Conservation (phyloP, 2,113 vertebrate species). For the Pogona vitticeps region DNA sequence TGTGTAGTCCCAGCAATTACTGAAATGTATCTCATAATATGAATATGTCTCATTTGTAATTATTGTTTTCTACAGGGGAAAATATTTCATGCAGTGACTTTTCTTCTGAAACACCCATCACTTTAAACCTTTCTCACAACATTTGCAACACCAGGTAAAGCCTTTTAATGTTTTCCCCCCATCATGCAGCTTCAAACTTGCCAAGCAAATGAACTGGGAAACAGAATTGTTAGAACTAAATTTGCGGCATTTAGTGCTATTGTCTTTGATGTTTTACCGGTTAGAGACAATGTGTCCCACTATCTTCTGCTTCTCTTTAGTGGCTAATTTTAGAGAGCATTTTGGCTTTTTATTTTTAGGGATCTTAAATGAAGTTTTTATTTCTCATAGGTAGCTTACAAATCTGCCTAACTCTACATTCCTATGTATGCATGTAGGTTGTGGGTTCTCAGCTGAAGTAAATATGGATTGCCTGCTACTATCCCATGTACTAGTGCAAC, state of each 20-base stretch:
- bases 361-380: not conserved
- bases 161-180: conserved; percentile 26
- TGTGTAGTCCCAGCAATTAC: not conserved
- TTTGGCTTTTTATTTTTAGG: not conserved
- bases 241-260: not conserved
- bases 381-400: not conserved
- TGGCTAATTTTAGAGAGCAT: not conserved
- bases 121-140: conserved; percentile 77
- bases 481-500: not conserved
- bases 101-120: conserved; percentile 74
- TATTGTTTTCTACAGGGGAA: conserved; percentile 74
- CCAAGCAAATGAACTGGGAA: conserved; percentile 15
- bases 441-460: not conserved
- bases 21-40: conserved; percentile 44
- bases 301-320: not conserved
- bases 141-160: conserved; percentile 80
- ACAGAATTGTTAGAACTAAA: not conserved
- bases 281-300: not conserved
- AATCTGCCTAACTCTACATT: not conserved
- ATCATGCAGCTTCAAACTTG: conserved; percentile 54
- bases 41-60: conserved; percentile 57
- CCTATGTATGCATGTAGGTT: not conserved
- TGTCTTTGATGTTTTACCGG: not conserved
- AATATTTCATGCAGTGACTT: conserved; percentile 72
- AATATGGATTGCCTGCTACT: not conserved